Conservation (phyloP, 2,888 invertebrate species). For the Macrosiphum euphorbiae region DNA sequence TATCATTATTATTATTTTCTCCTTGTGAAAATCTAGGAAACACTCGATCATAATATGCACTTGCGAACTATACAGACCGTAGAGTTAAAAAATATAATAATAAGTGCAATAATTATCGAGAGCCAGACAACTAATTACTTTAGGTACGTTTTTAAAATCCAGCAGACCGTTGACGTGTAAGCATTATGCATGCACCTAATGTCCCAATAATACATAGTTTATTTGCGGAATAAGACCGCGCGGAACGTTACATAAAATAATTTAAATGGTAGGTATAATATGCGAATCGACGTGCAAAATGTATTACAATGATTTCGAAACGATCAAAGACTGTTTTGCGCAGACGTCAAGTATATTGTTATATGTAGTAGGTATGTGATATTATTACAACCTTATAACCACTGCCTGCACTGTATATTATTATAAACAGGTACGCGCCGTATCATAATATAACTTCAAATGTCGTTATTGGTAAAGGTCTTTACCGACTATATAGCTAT, state of each 20-base stretch:
- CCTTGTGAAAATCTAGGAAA: not conserved
- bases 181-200: no score
- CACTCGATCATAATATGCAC: not conserved
- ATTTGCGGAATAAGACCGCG: not conserved
- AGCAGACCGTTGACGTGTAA: not conserved
- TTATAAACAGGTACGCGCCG: not conserved
- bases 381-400: not conserved
- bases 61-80: not conserved
- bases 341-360: not conserved
- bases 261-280: not conserved
- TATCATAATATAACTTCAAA: not conserved
- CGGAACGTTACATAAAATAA: not conserved
- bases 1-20: not conserved
- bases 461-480: not conserved
- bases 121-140: not conserved
- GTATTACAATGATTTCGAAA: constrained; percentile 1
- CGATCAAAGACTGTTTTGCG: not conserved
- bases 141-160: not conserved
- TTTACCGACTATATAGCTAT: no score
- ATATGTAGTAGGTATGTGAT: not conserved
- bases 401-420: not conserved
- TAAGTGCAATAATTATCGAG: not conserved
- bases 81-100: not conserved
- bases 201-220: not conserved
- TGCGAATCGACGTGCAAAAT: not conserved